These are phyloP conservation scores for Heliocidaris erythrogramma DNA, from an alignment of 35 echinoderm and acorn worm species.

Conservation along the genomic window DNA sequence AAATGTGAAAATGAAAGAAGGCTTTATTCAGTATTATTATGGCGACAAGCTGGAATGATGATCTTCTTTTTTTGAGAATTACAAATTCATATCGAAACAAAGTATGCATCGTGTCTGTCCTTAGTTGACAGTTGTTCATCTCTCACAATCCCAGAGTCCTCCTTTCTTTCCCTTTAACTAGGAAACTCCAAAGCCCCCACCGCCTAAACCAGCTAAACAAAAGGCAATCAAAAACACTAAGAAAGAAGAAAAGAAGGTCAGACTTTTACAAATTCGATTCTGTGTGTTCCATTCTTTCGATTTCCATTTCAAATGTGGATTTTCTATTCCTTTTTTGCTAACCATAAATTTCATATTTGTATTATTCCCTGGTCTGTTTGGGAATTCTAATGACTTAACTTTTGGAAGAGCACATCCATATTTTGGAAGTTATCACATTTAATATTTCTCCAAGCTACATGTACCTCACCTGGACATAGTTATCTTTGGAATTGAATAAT, in stretches of 20 bases:
- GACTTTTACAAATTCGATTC: not conserved
- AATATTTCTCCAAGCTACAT: not conserved
- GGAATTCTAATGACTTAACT: not conserved
- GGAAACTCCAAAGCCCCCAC: not conserved
- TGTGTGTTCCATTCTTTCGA: constrained; percentile 4
- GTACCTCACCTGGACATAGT: too few relatives aligned
- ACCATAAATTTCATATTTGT: not conserved
- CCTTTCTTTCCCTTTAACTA: not conserved
- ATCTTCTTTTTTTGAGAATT: not conserved
- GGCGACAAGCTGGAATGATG: not conserved
- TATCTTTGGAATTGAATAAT: too few relatives aligned
- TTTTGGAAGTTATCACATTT: not conserved
- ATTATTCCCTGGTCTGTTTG: not conserved
- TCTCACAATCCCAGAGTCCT: not conserved
- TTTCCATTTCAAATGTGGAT: not conserved
- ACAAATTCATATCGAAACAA: not conserved
- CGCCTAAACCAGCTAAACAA: constrained; percentile 1
- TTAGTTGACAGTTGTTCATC: not conserved
- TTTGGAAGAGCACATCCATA: not conserved
- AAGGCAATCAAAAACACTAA: not conserved
- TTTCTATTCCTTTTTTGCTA: not conserved
- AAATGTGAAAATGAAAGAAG: not conserved
- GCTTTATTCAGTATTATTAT: not conserved
- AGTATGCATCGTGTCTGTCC: not conserved
- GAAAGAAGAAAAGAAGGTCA: constrained; percentile 11